A percentile compares a stretch with the other conserved stretches of the same genome.
These are phyloP conservation scores for Ormyrus pomaceus DNA, from an alignment of 2,888 invertebrate genomes.

Conservation along the genomic window DNA sequence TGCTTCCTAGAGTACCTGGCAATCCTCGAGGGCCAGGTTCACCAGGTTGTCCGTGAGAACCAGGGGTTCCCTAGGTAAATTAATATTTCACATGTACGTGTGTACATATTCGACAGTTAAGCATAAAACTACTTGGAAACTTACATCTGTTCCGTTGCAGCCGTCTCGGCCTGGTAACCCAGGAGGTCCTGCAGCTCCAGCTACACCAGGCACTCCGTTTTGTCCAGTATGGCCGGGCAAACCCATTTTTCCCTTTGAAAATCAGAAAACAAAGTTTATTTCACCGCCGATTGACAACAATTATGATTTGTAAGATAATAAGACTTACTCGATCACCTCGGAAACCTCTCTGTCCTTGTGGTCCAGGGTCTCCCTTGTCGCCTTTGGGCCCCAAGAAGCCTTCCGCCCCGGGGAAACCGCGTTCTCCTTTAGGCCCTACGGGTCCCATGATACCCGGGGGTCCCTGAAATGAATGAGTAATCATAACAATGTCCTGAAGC, in stretches of 20 bases:
- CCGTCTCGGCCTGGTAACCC: slow-evolving; percentile 94
- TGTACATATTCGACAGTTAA: background rate
- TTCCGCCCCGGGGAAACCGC: slow-evolving; percentile 89
- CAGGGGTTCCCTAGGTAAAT: slow-evolving; percentile 82
- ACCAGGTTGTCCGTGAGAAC: slow-evolving; percentile 83
- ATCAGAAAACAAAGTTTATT: background rate
- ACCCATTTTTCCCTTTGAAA: slow-evolving; percentile 85
- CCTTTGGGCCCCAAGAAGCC: slow-evolving; percentile 93
- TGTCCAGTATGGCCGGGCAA: slow-evolving; percentile 91
- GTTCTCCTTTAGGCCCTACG: slow-evolving; percentile 85
- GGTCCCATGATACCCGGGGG: slow-evolving; percentile 84
- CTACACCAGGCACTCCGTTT: slow-evolving; percentile 84
- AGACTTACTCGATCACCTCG: slow-evolving; percentile 85
- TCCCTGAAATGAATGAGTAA: slow-evolving; percentile 78
- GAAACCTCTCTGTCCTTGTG: slow-evolving; percentile 86
- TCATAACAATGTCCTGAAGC: background rate
- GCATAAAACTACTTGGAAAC: slow-evolving; percentile 64
- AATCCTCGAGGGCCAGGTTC: slow-evolving; percentile 86
- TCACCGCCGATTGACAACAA: no score
- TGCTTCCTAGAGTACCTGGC: slow-evolving; percentile 81
- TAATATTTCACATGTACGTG: background rate
- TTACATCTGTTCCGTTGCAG: slow-evolving; percentile 96
- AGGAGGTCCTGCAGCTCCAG: slow-evolving; percentile 82
- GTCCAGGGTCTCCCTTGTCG: slow-evolving; percentile 91
- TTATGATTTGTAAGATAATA: background rate